Base-by-base conservation (phyloP, 2,797 vertebrate species). In the Sebastolobus alascanus region DNA sequence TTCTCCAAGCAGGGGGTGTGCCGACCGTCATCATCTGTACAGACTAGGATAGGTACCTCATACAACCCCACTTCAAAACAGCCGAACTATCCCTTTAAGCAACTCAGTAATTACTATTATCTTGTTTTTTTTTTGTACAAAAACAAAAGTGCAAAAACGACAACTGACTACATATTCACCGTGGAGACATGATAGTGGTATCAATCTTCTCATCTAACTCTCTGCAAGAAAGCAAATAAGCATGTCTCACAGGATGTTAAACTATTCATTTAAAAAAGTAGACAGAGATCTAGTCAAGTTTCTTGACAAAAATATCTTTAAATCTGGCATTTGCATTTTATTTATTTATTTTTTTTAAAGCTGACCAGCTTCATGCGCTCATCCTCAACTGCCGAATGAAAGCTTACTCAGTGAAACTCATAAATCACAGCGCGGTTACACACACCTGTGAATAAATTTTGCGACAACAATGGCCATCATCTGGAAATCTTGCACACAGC, bases 351-450 rank as follows among this genome's bases (percentile, higher is more conserved):
- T 60, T 59, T 68, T 65, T 61, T 22, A 55, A 66, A 16, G n/a
- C 70, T 61, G 55, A 67, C 35, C 29, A 27, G 33, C 65, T 64
- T 60, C 22, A 43, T 71, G 46, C 31, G 20, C 11, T 50, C 63
- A 12, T 68, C 35, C 37, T 67, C 60, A 64, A 20, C 60, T 76
- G 50, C 69, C 75, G 29, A 29, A 31, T 38, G 71, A 82, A 81
- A 43, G 46, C 71, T 43, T 25, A n/a, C 52, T 85, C 73, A 37
- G 69, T 64, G 67, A 83, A 77, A 74, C 76, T 65, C 68, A 79
- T 87, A 85, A 84, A 83, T 89, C 66, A 60, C 61, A 73, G 74
- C 80, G 52, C 77, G 56, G 66, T 84, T 78, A 60, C 79, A 83
- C 40, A 18, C 50, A 66, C 29, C 73, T 43, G 35, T 83, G 80